Evolutionary conservation across 2,113 vertebrate species (phyloP).

Genomic region (Scomber colias): DNA sequence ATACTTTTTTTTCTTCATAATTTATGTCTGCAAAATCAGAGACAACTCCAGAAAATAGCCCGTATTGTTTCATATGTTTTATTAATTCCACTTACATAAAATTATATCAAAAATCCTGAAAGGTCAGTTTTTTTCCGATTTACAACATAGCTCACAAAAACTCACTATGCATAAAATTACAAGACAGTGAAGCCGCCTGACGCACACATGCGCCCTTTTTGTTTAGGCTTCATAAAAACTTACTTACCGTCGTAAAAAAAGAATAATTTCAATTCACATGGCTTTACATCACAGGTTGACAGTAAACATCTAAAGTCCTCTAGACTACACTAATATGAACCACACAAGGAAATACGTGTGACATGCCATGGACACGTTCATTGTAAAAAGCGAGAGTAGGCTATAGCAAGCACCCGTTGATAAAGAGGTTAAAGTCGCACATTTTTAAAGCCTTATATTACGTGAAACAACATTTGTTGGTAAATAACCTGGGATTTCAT

Average conservation of each 20-base stretch:
- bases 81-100: slow-evolving; percentile 88
- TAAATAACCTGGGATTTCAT: slow-evolving; percentile 48
- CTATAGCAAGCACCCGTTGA: slow-evolving; percentile 76
- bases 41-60: slow-evolving; percentile 31
- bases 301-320: slow-evolving; percentile 83
- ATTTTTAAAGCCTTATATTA: slow-evolving; percentile 72
- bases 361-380: slow-evolving; percentile 85
- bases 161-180: slow-evolving; percentile 77
- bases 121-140: slow-evolving; percentile 74
- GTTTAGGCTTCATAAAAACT: slow-evolving; percentile 62
- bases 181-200: slow-evolving; percentile 72
- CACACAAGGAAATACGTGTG: slow-evolving; percentile 83
- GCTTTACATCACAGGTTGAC: slow-evolving; percentile 85
- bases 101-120: slow-evolving; percentile 86
- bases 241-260: slow-evolving; percentile 66
- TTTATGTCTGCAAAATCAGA: slow-evolving; percentile 15
- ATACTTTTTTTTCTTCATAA: neutral
- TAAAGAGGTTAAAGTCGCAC: slow-evolving; percentile 68
- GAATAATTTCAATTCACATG: slow-evolving; percentile 70
- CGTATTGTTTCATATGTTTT: slow-evolving; percentile 73
- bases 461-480: slow-evolving; percentile 66
- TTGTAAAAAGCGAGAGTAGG: slow-evolving; percentile 70
- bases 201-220: slow-evolving; percentile 48
- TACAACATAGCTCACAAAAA: slow-evolving; percentile 82
- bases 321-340: slow-evolving; percentile 81